phyloP scores from a whole-genome alignment of 2,797 vertebrate genomes.

The Chaetophractus vellerosus region DNA sequence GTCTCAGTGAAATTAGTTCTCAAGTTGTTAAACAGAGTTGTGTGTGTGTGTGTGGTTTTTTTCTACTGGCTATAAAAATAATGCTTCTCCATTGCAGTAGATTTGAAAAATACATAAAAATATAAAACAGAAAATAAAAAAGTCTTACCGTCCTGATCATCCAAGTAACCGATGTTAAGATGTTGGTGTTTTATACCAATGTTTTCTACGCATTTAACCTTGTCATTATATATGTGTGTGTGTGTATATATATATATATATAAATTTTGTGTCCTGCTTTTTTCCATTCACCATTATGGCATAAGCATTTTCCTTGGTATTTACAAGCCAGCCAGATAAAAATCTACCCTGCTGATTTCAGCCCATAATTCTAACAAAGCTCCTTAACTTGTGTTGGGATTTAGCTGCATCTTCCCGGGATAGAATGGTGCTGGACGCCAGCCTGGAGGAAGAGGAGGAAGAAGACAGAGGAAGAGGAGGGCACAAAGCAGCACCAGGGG shows the following conservation, averaged over 20 bases:
- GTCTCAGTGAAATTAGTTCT: background rate
- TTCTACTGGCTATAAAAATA: background rate
- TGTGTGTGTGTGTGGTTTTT: background rate
- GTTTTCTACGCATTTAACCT: background rate
- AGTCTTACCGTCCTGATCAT: background rate
- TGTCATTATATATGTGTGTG: background rate
- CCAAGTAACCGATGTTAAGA: background rate
- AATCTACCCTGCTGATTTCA: conserved; percentile 28
- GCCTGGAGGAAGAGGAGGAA: background rate
- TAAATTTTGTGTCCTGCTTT: background rate
- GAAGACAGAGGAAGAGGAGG: background rate
- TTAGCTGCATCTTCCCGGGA: background rate
- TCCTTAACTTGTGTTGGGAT: background rate
- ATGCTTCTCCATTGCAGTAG: background rate
- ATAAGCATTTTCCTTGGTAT: conserved; percentile 28
- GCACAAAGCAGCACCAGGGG: background rate
- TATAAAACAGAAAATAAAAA: conserved; percentile 23
- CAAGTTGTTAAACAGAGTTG: background rate
- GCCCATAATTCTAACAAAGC: conserved; percentile 19
- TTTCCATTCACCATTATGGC: background rate
- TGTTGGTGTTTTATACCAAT: background rate
- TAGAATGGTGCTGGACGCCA: background rate
- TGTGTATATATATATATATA: no score
- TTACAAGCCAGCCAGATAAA: background rate
- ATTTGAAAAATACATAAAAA: conserved; percentile 44